Conservation (phyloP, 2,888 invertebrate genomes). For the Morpho deidamia region DNA sequence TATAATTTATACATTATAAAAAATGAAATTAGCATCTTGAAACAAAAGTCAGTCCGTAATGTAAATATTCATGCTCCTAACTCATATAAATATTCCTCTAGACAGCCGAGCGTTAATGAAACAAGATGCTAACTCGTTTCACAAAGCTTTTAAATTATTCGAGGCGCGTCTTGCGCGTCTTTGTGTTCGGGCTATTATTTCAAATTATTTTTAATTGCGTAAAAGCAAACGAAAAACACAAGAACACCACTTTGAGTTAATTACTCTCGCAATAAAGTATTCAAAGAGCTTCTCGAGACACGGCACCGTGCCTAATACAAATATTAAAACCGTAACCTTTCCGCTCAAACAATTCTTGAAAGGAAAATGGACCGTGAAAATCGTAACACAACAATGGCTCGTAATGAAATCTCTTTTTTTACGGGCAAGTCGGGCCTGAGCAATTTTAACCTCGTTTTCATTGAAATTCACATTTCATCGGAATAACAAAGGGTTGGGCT, state of each 20-base stretch:
- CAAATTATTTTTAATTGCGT: slow-evolving; percentile 73
- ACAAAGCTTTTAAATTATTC: slow-evolving; percentile 59
- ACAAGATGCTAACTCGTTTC: slow-evolving; percentile 65
- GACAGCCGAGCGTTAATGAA: slow-evolving; percentile 58
- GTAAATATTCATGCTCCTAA: slow-evolving; percentile 64
- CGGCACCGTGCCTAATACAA: slow-evolving; percentile 41
- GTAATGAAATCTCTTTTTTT: slow-evolving; percentile 65
- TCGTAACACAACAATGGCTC: slow-evolving; percentile 62
- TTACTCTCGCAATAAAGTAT: slow-evolving; percentile 51
- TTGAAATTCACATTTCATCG: slow-evolving; percentile 70
- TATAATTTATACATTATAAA: not conserved
- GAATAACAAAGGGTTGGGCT: slow-evolving; percentile 64
- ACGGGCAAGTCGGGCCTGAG: slow-evolving; percentile 51
- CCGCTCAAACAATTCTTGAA: slow-evolving; percentile 50
- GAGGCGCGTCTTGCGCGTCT: slow-evolving; percentile 47
- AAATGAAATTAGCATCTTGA: slow-evolving; percentile 41
- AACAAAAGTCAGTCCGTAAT: slow-evolving; percentile 33
- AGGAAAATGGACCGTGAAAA: slow-evolving; percentile 62
- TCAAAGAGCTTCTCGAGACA: slow-evolving; percentile 48
- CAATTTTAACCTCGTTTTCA: slow-evolving; percentile 69
- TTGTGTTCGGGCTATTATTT: slow-evolving; percentile 62
- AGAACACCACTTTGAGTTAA: slow-evolving; percentile 56
- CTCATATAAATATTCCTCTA: slow-evolving; percentile 62
- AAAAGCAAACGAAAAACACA: slow-evolving; percentile 63
- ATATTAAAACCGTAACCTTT: slow-evolving; percentile 49